Conservation (phyloP, 2,797 vertebrate genomes). For the Varecia variegata region DNA sequence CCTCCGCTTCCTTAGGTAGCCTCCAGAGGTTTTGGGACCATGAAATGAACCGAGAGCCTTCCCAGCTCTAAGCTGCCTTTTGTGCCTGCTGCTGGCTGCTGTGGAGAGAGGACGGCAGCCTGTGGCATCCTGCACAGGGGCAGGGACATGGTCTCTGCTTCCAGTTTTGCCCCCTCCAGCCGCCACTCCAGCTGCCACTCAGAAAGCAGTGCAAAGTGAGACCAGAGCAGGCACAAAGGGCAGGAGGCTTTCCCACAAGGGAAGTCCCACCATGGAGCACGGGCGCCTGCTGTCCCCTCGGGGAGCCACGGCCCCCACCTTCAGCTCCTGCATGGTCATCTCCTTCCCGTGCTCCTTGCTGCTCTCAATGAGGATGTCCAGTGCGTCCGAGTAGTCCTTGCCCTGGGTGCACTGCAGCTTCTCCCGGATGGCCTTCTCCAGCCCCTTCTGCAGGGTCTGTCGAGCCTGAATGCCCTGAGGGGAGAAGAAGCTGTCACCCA, state of each 20-base stretch:
- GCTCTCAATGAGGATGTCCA: slow-evolving; percentile 96
- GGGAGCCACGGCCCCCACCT: slow-evolving; percentile 84
- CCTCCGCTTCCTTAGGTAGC: neutral
- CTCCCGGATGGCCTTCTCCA: slow-evolving; percentile 97
- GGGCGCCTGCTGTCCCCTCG: accelerated
- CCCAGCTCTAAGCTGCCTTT: neutral
- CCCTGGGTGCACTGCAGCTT: slow-evolving; percentile 93
- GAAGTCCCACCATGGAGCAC: accelerated
- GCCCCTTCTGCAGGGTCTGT: slow-evolving; percentile 92
- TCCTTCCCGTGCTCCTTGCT: slow-evolving; percentile 95
- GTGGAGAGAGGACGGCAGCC: neutral
- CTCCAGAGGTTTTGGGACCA: neutral
- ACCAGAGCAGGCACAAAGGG: too few species aligned
- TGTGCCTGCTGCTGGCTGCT: too few species aligned
- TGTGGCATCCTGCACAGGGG: neutral
- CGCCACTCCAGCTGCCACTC: neutral
- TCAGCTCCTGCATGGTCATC: slow-evolving; percentile 98
- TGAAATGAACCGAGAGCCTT: neutral
- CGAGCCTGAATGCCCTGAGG: slow-evolving; percentile 94
- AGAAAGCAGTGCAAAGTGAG: neutral
- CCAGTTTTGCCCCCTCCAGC: neutral
- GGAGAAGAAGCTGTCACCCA: neutral
- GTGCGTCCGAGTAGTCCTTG: slow-evolving; percentile 94
- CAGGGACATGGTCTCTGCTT: neutral
- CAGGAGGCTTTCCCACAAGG: accelerated